Evolutionary conservation across 1,140 invertebrate species (phyloP), one percentile per base, ranked within the genome.

Genomic region (Bombyx mori): DNA sequence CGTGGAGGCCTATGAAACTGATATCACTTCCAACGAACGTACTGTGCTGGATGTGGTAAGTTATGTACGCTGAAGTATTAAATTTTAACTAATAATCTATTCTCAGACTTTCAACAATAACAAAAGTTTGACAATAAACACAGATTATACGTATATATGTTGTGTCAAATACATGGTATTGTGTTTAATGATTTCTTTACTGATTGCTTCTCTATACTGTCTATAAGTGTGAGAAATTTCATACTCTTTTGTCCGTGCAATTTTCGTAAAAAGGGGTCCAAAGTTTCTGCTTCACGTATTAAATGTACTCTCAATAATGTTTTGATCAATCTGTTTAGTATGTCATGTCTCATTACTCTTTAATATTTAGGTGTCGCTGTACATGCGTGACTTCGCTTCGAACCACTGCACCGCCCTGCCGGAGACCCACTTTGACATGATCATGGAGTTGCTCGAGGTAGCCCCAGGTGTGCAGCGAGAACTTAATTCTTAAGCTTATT

Each of bases 351-450:
- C 66, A 65, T 22, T 35, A 35, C 4, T 35, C 26, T 35, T 35
- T 5, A 35, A 35, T 35, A 35, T 51, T 26, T 63, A 86, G 82
- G 77, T 94, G 52, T 89, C 88, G 26, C 93, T 94, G 75, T 93
- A 98, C 84, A 92, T 98, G 90, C 91, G 92, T 60, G 95, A 99
- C 82, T 96, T 93, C 73, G 91, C 93, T 65, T 94, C 95, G 0
- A 93, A 93, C 8, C 97, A 99, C 84, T 98, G 97, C 88, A 92
- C 92, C 10, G 94, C 93, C 42, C 86, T 98, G 56, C 92, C 94
- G 2, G 77, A 80, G 9, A 60, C 66, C 8, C 52, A 67, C 8
- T 75, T 78, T 22, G 58, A 64, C 7, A 8, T 47, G 0, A 58
- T 73, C 8, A 63, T 73, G 61, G 52, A 63, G 26, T 5, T 35